Percentiles rank a stretch among this genome's conserved stretches.
Conservation (phyloP, 1,140 invertebrate genomes). For the Orius laevigatus region DNA sequence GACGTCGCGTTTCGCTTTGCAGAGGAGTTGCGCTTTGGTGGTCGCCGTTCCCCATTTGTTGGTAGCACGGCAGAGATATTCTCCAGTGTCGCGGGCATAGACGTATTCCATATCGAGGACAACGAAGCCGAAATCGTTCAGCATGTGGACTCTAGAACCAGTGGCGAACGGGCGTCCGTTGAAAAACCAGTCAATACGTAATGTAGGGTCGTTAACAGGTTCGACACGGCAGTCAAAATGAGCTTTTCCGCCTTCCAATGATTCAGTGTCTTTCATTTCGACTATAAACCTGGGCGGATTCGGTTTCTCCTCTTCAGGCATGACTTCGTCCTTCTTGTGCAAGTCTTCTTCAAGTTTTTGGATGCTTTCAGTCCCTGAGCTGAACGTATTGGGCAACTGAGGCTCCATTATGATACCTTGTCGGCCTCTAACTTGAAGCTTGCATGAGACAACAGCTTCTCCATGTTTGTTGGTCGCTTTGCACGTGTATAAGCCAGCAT, state of each 20-base stretch:
- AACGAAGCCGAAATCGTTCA: slow-evolving; percentile 88
- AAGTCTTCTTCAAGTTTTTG: slow-evolving; percentile 78
- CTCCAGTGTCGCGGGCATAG: slow-evolving; percentile 67
- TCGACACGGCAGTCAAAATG: slow-evolving; percentile 86
- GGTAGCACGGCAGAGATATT: slow-evolving; percentile 69
- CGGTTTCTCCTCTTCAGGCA: slow-evolving; percentile 64
- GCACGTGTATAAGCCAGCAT: slow-evolving; percentile 79
- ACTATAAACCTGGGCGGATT: slow-evolving; percentile 47
- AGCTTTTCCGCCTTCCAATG: slow-evolving; percentile 69
- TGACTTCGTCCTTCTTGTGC: slow-evolving; percentile 70
- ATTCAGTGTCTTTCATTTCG: slow-evolving; percentile 38
- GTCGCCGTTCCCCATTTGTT: slow-evolving; percentile 73
- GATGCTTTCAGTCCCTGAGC: slow-evolving; percentile 70
- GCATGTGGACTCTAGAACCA: slow-evolving; percentile 73
- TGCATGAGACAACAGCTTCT: slow-evolving; percentile 72
- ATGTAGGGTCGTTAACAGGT: slow-evolving; percentile 66
- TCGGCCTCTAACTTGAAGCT: slow-evolving; percentile 64
- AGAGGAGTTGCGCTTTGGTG: slow-evolving; percentile 65
- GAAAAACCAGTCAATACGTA: slow-evolving; percentile 88
- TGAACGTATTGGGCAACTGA: slow-evolving; percentile 73
- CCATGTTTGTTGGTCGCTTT: slow-evolving; percentile 81
- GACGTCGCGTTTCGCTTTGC: slow-evolving; percentile 69
- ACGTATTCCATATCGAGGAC: slow-evolving; percentile 75
- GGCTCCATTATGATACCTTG: slow-evolving; percentile 80
- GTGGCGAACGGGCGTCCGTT: slow-evolving; percentile 78